These are phyloP conservation scores for Apamea anceps DNA, from an alignment of 2,888 invertebrate genomes.

Conservation along the genomic window DNA sequence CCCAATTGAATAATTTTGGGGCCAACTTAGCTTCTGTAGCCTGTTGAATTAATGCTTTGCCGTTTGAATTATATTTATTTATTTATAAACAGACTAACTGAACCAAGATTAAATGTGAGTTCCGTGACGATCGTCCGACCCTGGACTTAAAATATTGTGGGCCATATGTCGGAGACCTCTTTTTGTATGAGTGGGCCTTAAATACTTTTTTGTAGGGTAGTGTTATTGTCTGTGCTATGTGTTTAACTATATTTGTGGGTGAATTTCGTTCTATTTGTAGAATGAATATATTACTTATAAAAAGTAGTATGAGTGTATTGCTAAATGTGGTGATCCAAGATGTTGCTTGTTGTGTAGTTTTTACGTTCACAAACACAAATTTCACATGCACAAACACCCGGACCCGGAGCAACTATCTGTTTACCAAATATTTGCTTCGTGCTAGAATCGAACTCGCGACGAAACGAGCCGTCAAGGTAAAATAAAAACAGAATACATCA, in stretches of 20 bases:
- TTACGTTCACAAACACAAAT: constrained; percentile 18
- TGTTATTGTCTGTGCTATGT: not conserved
- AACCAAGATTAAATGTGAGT: not conserved
- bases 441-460: constrained; percentile 4
- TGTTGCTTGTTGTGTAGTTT: not conserved
- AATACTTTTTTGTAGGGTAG: not conserved
- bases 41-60: not conserved
- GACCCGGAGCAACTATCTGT: not conserved
- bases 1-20: not conserved
- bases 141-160: not conserved
- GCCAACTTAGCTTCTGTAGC: not conserved
- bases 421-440: not conserved
- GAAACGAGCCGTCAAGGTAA: not conserved
- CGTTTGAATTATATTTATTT: not conserved
- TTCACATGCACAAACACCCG: constrained; percentile 20
- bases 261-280: not conserved
- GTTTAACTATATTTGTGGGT: not conserved
- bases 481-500: not conserved
- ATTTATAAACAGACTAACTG: not conserved
- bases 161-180: not conserved
- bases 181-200: not conserved
- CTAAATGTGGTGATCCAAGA: not conserved
- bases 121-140: not conserved
- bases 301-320: not conserved
- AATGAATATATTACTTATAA: not conserved